These are phyloP conservation scores for Lepeophtheirus salmonis DNA, from an alignment of 1,140 invertebrate genomes.

Conservation along the genomic window DNA sequence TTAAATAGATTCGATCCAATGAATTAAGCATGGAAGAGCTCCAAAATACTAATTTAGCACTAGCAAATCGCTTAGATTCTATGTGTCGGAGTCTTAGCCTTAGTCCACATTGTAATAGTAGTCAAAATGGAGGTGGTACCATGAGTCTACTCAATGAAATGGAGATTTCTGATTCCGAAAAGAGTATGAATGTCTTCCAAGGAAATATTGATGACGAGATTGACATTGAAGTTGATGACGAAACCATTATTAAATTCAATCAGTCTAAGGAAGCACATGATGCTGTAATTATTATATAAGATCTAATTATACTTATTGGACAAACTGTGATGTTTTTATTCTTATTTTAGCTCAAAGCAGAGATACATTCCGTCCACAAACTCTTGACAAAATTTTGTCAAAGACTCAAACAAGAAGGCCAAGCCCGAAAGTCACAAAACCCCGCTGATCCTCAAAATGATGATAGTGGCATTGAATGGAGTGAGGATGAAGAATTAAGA, in stretches of 20 bases:
- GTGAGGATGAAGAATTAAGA: slow-evolving; percentile 16
- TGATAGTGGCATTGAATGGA: slow-evolving; percentile 15
- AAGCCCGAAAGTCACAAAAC: not conserved
- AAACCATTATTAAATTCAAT: not conserved
- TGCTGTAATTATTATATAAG: not conserved
- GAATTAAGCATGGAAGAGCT: not conserved
- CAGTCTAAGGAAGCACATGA: not conserved
- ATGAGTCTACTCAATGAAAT: slow-evolving; percentile 16
- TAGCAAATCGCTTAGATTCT: not conserved
- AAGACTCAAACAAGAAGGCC: not conserved
- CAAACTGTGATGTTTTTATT: slow-evolving; percentile 10
- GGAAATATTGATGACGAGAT: slow-evolving; percentile 11
- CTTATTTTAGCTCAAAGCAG: slow-evolving; percentile 13
- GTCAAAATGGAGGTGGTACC: slow-evolving; percentile 13
- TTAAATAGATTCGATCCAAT: not conserved
- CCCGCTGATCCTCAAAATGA: slow-evolving; percentile 20
- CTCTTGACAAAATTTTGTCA: not conserved
- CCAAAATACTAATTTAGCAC: not conserved
- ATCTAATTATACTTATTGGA: no score
- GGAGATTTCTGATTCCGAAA: slow-evolving; percentile 17
- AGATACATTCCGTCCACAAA: slow-evolving; percentile 1
- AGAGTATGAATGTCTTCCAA: slow-evolving; percentile 12
- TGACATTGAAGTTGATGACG: not conserved
- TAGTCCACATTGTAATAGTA: not conserved
- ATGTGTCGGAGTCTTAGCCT: slow-evolving; percentile 1